Evolutionary conservation across 2,888 invertebrate species (phyloP).

Genomic region (Diachrysia chrysitis): DNA sequence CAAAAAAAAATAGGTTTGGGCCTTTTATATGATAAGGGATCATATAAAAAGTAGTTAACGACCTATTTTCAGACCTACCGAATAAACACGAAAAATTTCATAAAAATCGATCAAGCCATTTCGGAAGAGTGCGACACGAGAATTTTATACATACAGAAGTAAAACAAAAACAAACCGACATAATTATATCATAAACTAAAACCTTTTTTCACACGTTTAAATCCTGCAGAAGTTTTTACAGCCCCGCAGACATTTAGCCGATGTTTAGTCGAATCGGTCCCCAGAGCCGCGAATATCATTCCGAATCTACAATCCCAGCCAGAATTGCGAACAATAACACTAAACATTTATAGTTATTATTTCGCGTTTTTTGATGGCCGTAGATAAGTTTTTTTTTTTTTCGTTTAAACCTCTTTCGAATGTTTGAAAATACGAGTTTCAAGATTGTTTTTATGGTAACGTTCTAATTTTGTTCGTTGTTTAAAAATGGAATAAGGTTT

Average conservation of each 20-base stretch:
- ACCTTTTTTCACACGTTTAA: constrained; percentile 26
- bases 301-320: constrained; percentile 31
- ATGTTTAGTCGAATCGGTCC: constrained; percentile 57
- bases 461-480: constrained; percentile 12
- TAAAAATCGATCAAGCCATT: too few relatives aligned
- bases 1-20: too few relatives aligned
- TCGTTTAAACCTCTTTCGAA: constrained; percentile 36
- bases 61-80: too few relatives aligned
- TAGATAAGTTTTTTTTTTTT: constrained; percentile 42
- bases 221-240: constrained; percentile 48
- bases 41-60: too few relatives aligned
- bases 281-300: constrained; percentile 54
- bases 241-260: constrained; percentile 54
- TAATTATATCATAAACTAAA: background rate
- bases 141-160: too few relatives aligned
- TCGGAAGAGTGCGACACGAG: too few relatives aligned
- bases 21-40: too few relatives aligned
- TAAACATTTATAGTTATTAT: constrained; percentile 55
- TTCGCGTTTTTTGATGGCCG: constrained; percentile 40
- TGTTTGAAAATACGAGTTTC: constrained; percentile 46
- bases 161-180: constrained; percentile 8
- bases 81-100: too few relatives aligned
- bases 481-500: constrained; percentile 12
- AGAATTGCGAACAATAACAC: constrained; percentile 52
- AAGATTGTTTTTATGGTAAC: constrained; percentile 43